Conservation (phyloP, 2,797 vertebrate species). For the Thripadectes ignobilis region DNA sequence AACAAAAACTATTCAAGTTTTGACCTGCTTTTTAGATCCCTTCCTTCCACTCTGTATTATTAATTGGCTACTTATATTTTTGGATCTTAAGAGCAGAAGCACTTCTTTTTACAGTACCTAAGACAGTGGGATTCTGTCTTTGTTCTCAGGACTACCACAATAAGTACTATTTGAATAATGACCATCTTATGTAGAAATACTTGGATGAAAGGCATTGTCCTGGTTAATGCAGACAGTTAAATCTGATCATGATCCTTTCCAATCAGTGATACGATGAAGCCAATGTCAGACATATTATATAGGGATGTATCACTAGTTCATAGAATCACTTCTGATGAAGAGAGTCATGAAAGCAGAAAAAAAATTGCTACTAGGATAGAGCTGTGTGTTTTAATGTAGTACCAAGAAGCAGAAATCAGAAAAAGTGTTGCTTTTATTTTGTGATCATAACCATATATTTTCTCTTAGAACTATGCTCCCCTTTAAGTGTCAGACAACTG, state of each 20-base stretch:
- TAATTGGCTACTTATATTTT: background rate
- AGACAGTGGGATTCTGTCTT: background rate
- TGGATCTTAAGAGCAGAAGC: background rate
- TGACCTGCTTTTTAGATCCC: background rate
- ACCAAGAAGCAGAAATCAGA: background rate
- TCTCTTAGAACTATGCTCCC: background rate
- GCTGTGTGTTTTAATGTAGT: background rate
- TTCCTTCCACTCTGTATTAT: background rate
- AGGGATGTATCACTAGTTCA: background rate
- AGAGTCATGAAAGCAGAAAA: background rate
- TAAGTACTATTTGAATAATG: background rate
- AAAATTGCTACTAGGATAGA: background rate
- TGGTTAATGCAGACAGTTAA: background rate
- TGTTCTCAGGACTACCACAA: background rate
- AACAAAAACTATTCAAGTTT: background rate
- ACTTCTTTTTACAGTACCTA: background rate
- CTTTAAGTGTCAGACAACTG: background rate
- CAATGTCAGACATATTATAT: background rate
- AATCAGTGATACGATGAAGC: background rate
- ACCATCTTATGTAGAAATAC: background rate
- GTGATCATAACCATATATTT: background rate
- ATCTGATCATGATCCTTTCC: background rate
- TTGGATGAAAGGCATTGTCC: background rate
- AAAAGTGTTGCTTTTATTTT: background rate
- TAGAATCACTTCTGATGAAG: background rate